These are phyloP conservation scores for Graptemys geographica DNA, from an alignment of 2,797 vertebrate species.

Conservation along the genomic window DNA sequence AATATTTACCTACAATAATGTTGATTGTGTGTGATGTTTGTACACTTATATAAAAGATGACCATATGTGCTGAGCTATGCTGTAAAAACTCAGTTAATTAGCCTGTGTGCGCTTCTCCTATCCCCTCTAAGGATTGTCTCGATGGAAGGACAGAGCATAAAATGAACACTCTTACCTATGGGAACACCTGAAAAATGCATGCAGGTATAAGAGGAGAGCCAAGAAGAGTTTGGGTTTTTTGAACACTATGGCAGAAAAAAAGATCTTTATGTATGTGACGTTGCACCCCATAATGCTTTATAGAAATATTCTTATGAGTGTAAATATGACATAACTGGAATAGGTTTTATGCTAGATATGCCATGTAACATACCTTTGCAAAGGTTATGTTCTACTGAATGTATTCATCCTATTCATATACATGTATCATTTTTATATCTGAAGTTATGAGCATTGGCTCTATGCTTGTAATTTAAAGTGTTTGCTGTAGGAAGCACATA, in stretches of 20 bases:
- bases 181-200: not conserved
- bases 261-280: not conserved
- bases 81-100: not conserved
- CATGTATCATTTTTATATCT: no score
- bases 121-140: not conserved
- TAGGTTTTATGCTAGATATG: no score
- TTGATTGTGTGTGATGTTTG: not conserved
- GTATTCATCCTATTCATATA: no score
- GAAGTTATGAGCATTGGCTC: no score
- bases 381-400: no score
- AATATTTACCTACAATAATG: not conserved
- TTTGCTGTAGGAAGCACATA: no score
- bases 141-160: not conserved
- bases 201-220: not conserved
- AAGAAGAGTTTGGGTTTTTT: not conserved
- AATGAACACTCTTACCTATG: not conserved
- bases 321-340: no score
- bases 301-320: no score
- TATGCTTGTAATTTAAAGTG: no score
- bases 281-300: no score
- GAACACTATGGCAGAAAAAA: not conserved
- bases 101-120: not conserved
- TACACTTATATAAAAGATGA: not conserved
- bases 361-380: no score
- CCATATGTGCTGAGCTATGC: rapidly evolving